phyloP scores from a whole-genome alignment of 2,113 vertebrate genomes.

The Cololabis saira region DNA sequence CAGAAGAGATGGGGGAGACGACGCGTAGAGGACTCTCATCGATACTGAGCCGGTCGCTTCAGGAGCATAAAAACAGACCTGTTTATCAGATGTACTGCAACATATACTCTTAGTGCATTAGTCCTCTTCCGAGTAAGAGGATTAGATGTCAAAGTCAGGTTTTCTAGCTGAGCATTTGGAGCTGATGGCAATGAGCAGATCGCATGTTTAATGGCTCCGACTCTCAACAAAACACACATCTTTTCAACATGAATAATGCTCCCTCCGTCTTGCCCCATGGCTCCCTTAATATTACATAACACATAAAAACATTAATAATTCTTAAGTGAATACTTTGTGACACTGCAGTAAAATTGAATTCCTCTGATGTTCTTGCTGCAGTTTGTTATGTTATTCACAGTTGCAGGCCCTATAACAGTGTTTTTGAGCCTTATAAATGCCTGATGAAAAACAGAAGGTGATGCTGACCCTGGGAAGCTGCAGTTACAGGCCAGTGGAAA shows the following conservation, averaged over 20 bases:
- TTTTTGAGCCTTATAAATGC: conserved; percentile 44
- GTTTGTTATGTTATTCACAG: conserved; percentile 36
- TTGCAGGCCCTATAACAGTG: conserved; percentile 40
- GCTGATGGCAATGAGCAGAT: conserved; percentile 74
- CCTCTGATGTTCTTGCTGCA: conserved; percentile 36
- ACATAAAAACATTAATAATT: conserved; percentile 66
- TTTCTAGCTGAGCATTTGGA: conserved; percentile 64
- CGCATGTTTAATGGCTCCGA: conserved; percentile 66
- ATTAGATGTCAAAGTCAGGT: conserved; percentile 74
- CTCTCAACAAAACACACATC: conserved; percentile 51
- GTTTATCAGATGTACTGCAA: conserved; percentile 44
- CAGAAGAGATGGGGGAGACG: conserved; percentile 54
- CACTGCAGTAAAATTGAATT: conserved; percentile 31
- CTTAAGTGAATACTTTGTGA: conserved; percentile 37
- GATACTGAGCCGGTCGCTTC: conserved; percentile 29
- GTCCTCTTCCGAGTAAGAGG: conserved; percentile 71
- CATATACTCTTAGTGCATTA: conserved; percentile 60
- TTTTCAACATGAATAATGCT: conserved; percentile 59
- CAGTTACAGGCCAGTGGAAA: conserved; percentile 39
- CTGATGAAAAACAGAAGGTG: conserved; percentile 45
- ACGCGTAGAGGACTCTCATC: conserved; percentile 27
- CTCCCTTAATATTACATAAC: conserved; percentile 61
- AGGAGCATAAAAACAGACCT: conserved; percentile 46
- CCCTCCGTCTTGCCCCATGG: conserved; percentile 36
- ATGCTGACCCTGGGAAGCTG: conserved; percentile 41